These are phyloP conservation scores for Sandelia bainsii DNA, from an alignment of 2,797 vertebrate genomes.

Conservation along the genomic window DNA sequence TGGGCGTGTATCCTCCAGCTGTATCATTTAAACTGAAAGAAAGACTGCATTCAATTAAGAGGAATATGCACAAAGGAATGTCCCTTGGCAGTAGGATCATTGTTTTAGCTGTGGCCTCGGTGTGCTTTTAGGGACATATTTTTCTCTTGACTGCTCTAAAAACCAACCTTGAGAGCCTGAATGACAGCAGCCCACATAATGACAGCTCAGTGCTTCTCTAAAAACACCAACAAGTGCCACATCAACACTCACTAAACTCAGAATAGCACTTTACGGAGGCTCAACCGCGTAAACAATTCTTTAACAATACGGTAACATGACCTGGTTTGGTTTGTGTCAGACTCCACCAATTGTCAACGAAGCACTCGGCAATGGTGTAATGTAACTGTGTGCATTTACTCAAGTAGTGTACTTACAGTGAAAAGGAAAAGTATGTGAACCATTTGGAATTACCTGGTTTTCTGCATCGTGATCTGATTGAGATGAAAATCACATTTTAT, in stretches of 20 bases:
- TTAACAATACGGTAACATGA: conserved; percentile 29
- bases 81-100: conserved; percentile 49
- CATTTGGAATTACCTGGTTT: no score
- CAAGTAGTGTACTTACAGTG: background rate
- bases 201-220: conserved; percentile 44
- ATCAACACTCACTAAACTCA: conserved; percentile 62
- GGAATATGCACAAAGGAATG: conserved; percentile 55
- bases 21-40: conserved; percentile 21
- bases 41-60: conserved; percentile 36
- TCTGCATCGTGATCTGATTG: no score
- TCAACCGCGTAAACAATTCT: conserved; percentile 53
- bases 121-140: conserved; percentile 56
- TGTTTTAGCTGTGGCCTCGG: conserved; percentile 48
- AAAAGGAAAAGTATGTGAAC: background rate
- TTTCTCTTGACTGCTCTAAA: conserved; percentile 45
- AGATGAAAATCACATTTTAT: no score
- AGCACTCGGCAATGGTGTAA: background rate
- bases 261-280: conserved; percentile 66
- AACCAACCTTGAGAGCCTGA: conserved; percentile 48
- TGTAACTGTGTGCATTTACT: background rate
- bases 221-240: conserved; percentile 66
- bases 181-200: conserved; percentile 75
- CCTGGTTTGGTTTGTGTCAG: conserved; percentile 1
- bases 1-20: conserved; percentile 12
- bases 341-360: conserved; percentile 17